Base-by-base conservation (phyloP, 2,888 invertebrate genomes). In the Dugesia japonica region DNA sequence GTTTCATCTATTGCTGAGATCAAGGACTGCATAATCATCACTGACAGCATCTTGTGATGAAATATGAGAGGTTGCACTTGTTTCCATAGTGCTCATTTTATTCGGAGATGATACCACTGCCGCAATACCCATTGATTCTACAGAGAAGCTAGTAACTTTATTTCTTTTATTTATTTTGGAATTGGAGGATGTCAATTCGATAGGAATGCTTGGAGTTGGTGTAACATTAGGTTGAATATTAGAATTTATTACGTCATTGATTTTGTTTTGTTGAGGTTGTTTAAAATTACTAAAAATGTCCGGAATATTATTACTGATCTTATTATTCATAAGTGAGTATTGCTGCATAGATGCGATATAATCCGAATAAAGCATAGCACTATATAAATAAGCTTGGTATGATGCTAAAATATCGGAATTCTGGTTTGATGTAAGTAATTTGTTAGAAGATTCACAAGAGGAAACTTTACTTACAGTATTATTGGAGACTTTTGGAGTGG, bases 1-100 rank as follows among this genome's bases (percentile, higher is more conserved):
- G n/a, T 56, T 56, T 56, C n/a, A 56, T 56, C 56, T 56, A 23
- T 72, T 76, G 75, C 76, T 76, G 38, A 76, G 73, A 72, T 76
- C 76, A 15, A 76, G 76, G 28, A 76, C 76, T 31, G 42, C 72
- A 76, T 76, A 72, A 23, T 72, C 72, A 26, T 72, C 71, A 42
- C 72, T 38, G 28, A 28, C 74, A 42, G 72, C 56, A 9, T 28
- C 17, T 15, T 7, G 27, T 26, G 56, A 23, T n/a, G n/a, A n/a
- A 28, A 26, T 28, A 26, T 42, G 26, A 15, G 75, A 42, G 28
- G 42, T 75, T 28, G 74, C 38, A 78, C 72, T 28, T 73, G 76
- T 33, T 79, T 78, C 42, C 78, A n/a, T 76, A 73, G 76, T 78
- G 76, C 73, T 78, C 77, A 75, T 78, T 77, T 79, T 79, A 78